These are phyloP conservation scores for Mus spicilegus DNA, from an alignment of 2,113 vertebrate genomes.

Conservation along the genomic window DNA sequence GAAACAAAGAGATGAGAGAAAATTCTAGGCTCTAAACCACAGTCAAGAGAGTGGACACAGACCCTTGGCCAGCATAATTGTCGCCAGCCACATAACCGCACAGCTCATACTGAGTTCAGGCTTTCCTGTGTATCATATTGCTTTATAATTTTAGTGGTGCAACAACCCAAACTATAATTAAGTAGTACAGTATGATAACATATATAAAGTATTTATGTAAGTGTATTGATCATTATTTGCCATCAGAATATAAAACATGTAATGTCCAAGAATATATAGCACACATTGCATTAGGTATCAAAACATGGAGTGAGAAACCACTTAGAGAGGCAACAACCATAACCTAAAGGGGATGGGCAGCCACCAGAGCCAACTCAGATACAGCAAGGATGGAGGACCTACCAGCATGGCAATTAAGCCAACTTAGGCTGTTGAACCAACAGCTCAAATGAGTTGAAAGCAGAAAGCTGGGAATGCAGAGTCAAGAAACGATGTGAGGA, in stretches of 20 bases:
- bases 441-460: not conserved
- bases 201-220: not conserved
- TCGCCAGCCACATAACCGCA: not conserved
- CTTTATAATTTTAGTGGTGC: not conserved
- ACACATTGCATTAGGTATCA: not conserved
- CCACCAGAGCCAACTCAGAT: not conserved
- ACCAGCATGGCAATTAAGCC: too few species aligned
- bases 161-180: not conserved
- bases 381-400: not conserved
- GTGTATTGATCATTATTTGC: not conserved
- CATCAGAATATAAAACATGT: not conserved
- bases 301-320: not conserved
- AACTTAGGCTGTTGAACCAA: not conserved
- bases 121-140: not conserved
- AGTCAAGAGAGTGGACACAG: not conserved
- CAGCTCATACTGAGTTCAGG: not conserved
- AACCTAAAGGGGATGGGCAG: not conserved
- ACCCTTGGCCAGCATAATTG: too few species aligned
- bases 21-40: not conserved
- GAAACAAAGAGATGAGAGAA: not conserved
- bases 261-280: not conserved
- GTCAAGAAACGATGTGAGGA: not conserved
- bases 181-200: too few species aligned
- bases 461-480: not conserved
- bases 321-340: not conserved